Conservation (phyloP, 2,113 vertebrate species). For the Neomonachus schauinslandi region DNA sequence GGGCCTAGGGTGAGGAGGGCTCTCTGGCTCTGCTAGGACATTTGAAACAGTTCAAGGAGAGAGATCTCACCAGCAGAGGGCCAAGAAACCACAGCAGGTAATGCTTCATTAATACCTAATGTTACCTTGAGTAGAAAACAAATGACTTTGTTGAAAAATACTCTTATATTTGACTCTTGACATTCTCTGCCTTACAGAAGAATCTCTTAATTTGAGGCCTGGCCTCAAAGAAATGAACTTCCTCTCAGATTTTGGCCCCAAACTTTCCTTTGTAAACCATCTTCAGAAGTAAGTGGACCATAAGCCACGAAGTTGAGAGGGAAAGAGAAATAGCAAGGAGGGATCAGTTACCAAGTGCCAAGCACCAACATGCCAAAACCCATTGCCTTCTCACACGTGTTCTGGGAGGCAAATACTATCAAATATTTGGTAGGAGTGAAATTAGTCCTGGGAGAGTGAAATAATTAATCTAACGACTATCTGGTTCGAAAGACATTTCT, state of each 20-base stretch:
- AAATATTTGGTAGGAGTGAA: not conserved
- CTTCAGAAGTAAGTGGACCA: not conserved
- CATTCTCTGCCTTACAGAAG: not conserved
- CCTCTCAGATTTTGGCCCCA: not conserved
- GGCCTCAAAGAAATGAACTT: not conserved
- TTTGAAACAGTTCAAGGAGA: not conserved
- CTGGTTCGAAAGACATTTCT: not conserved
- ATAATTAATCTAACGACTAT: not conserved
- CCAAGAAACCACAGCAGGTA: not conserved
- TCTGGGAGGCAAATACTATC: not conserved
- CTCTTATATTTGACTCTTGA: not conserved
- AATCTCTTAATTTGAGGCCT: constrained; percentile 5
- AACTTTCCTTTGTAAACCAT: not conserved
- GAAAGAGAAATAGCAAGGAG: not conserved
- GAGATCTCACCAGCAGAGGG: not conserved
- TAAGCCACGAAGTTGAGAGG: not conserved
- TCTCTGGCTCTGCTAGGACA: not conserved
- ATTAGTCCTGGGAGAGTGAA: not conserved
- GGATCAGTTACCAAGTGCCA: not conserved
- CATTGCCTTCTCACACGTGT: not conserved
- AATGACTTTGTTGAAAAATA: not conserved
- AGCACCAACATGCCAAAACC: not conserved
- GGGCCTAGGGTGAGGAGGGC: not conserved
- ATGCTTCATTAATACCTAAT: not conserved
- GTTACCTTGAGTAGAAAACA: not conserved